Evolutionary conservation across 2,888 invertebrate species (phyloP).

Genomic region (Calephelis perditalis): DNA sequence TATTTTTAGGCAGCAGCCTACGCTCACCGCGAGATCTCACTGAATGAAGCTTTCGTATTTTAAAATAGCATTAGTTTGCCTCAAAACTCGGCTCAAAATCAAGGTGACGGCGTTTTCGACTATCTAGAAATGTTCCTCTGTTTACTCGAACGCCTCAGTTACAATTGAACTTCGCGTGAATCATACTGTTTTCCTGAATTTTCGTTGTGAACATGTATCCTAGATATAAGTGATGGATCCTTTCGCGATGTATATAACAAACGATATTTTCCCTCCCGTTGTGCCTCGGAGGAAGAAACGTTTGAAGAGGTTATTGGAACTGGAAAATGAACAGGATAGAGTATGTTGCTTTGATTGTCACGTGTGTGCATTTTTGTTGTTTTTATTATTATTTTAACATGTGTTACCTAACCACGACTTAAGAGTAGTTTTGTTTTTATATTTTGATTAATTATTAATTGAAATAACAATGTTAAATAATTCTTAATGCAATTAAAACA

Average conservation of each 20-base stretch:
- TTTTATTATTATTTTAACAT: conserved; percentile 17
- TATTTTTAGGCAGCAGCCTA: conserved; percentile 19
- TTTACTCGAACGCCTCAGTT: conserved; percentile 41
- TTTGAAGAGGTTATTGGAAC: conserved; percentile 58
- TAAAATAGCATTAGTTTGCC: conserved; percentile 67
- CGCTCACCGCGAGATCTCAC: conserved; percentile 60
- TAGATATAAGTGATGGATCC: conserved; percentile 52
- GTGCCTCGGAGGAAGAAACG: conserved; percentile 68
- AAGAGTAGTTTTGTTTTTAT: background rate
- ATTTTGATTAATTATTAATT: too few relatives aligned
- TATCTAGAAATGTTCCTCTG: conserved; percentile 62
- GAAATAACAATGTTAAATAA: too few relatives aligned
- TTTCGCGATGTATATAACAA: conserved; percentile 67
- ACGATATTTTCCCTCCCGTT: conserved; percentile 60
- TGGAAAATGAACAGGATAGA: conserved; percentile 45
- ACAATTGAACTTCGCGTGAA: conserved; percentile 29
- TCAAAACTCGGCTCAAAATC: conserved; percentile 72
- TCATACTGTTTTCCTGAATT: background rate
- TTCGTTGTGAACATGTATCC: conserved; percentile 26
- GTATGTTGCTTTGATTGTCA: conserved; percentile 32
- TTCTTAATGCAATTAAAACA: too few relatives aligned
- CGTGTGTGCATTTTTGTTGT: conserved; percentile 20
- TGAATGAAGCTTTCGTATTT: conserved; percentile 60
- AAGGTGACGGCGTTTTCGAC: conserved; percentile 70
- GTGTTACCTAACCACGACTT: background rate